phyloP scores from a whole-genome alignment of 2,888 invertebrate species.

The Tupiocoris notatus region DNA sequence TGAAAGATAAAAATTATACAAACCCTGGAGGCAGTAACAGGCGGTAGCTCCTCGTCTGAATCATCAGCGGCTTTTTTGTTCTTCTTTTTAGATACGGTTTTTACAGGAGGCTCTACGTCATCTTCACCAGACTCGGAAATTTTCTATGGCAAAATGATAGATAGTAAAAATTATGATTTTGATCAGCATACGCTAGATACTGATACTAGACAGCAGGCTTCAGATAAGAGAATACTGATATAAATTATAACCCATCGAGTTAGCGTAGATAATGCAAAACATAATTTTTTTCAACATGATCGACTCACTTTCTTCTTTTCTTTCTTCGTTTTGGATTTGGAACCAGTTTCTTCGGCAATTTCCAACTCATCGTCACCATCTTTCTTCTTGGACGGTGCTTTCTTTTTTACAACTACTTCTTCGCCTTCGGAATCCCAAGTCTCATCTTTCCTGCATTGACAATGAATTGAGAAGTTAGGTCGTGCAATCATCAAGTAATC shows the following conservation, averaged over 20 bases:
- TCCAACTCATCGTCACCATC: slow-evolving; percentile 53
- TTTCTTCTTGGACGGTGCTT: slow-evolving; percentile 28
- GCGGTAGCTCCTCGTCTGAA: slow-evolving; percentile 6
- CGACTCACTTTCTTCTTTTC: slow-evolving; percentile 40
- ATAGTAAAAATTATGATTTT: too few relatives aligned
- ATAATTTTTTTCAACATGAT: too few relatives aligned
- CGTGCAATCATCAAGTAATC: too few relatives aligned
- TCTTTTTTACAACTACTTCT: slow-evolving; percentile 34
- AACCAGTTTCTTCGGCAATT: slow-evolving; percentile 54
- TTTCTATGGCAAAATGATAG: too few relatives aligned
- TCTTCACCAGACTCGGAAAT: slow-evolving; percentile 25
- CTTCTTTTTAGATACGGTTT: slow-evolving; percentile 8
- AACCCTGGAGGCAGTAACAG: slow-evolving; percentile 22
- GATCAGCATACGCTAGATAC: too few relatives aligned
- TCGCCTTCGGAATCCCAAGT: slow-evolving; percentile 42
- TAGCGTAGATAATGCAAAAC: too few relatives aligned
- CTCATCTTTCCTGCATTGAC: slow-evolving; percentile 21
- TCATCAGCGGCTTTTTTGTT: slow-evolving; percentile 2
- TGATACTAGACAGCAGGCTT: too few relatives aligned
- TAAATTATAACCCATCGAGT: too few relatives aligned
- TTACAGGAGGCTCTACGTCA: slow-evolving; percentile 19
- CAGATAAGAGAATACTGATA: background rate
- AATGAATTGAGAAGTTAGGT: too few relatives aligned
- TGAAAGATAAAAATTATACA: background rate
- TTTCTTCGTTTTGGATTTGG: slow-evolving; percentile 53